Base-by-base conservation (phyloP, 2,113 vertebrate genomes). In the Shinisaurus crocodilurus region DNA sequence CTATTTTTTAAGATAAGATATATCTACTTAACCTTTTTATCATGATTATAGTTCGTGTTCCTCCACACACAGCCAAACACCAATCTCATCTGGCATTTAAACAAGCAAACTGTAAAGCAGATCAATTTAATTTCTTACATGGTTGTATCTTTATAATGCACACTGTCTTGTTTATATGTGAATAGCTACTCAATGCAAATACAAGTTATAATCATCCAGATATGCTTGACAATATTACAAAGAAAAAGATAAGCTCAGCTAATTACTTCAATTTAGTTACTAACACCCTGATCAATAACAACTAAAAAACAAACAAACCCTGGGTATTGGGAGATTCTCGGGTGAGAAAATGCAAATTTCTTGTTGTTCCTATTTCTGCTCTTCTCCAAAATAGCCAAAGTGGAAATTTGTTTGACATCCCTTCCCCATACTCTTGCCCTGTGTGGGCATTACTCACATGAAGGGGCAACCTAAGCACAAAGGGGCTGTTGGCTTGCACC, bases 1-100 rank as follows among this genome's bases (percentile, higher is more conserved):
- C 67, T 95, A 15, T n/a, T 92, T 88, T 77, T 85, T 65, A 85
- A 45, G 37, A 69, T 18, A 50, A 50, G 48, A 87, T 7, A 81
- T 18, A 85, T 50, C 25, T 20, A 50, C 12, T 18, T 45, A 3
- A 32, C 25, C 1, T 70, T 70, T 15, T 13, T 13, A 79, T 79
- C 27, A 29, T 48, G 45, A 32, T 50, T 50, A 12, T 79, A 32
- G 43, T 50, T 45, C 45, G 10, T 3, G 3, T 48, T n/a, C n/a
- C n/a, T 4, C 76, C 74, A 50, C 45, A 32, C 45, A 27, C 13
- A 29, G 15, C 5, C 37, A 40, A 75, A 32, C 37, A 48, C 45
- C 45, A 79, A 79, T 32, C 43, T 48, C 3, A 50, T 27, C 43
- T 79, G 76, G 9, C 13, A 29, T 37, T 74, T n/a, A 37, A 75